Evolutionary conservation across 2,797 vertebrate genomes (phyloP).

Genomic region (Semotilus atromaculatus): DNA sequence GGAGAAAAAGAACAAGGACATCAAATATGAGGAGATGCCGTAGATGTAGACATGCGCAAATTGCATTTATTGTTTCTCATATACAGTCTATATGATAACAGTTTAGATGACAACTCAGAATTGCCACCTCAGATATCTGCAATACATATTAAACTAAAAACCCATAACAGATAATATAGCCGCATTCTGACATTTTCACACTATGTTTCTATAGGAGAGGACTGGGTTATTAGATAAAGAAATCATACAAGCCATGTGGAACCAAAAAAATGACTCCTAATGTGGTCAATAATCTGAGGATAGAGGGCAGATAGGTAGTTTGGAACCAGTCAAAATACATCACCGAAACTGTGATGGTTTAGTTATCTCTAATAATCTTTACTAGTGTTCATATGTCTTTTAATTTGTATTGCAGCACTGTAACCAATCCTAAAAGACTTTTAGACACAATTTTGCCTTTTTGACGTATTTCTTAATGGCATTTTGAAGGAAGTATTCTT

Average conservation of each 20-base stretch:
- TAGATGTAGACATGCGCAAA: neutral
- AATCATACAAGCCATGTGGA: neutral
- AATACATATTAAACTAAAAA: conserved; percentile 1
- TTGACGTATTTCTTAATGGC: neutral
- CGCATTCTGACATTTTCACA: neutral
- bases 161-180: neutral
- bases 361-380: neutral
- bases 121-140: conserved; percentile 10
- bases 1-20: neutral
- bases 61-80: neutral
- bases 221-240: neutral
- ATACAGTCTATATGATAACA: neutral
- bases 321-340: neutral
- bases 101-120: neutral
- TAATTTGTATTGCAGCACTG: neutral
- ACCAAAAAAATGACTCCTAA: neutral
- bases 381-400: neutral
- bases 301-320: conserved; percentile 3
- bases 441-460: neutral
- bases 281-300: neutral
- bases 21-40: neutral
- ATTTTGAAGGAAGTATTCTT: neutral
- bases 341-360: neutral
- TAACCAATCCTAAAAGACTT: neutral
- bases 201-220: neutral